Conservation (phyloP, 1,140 invertebrate genomes). For the Helicoverpa zea region DNA sequence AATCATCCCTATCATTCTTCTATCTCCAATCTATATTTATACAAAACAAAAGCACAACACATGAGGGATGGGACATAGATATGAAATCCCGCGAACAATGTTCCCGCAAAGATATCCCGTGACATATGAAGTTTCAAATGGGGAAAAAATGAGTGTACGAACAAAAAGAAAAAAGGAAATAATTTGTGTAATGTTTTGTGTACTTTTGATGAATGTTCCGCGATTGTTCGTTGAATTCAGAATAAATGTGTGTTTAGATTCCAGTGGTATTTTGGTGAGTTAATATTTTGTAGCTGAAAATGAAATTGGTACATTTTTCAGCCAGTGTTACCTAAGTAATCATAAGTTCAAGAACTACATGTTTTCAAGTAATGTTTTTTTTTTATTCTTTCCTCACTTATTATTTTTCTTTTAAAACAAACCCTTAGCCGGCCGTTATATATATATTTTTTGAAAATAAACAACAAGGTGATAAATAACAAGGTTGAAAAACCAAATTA, state of each 20-base stretch:
- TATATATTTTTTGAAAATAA: no score
- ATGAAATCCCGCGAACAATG: constrained; percentile 29
- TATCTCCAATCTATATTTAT: not conserved
- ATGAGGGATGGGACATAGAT: constrained; percentile 23
- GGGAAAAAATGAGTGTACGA: constrained; percentile 13
- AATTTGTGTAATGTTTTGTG: constrained; percentile 9
- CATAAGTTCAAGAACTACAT: no score
- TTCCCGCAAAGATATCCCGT: constrained; percentile 20
- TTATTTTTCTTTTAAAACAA: no score
- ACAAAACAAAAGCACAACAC: constrained; percentile 6
- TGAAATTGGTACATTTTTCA: no score
- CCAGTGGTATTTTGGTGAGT: not conserved
- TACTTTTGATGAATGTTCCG: constrained; percentile 13
- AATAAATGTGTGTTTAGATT: not conserved
- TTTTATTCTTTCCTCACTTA: no score
- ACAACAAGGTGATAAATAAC: no score
- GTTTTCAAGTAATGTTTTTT: no score
- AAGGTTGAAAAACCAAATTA: no score
- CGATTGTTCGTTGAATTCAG: not conserved
- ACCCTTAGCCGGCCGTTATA: no score
- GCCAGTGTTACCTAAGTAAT: no score
- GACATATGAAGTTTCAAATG: constrained; percentile 39
- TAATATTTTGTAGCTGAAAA: no score
- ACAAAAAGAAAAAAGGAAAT: not conserved
- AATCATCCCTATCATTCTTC: not conserved